phyloP scores from a whole-genome alignment of 2,888 invertebrate species.

The Sisyra terminalis region DNA sequence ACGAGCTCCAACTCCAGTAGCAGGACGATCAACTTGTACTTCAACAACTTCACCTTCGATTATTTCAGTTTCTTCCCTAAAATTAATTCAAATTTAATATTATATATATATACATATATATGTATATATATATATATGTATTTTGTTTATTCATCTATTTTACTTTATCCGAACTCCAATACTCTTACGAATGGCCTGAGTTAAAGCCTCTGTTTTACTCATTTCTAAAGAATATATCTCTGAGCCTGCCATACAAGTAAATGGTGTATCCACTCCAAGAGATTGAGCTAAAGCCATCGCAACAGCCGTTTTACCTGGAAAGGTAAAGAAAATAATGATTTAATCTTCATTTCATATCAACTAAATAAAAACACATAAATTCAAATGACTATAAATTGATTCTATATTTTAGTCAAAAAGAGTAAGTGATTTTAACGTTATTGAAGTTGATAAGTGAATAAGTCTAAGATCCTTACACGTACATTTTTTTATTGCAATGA shows the following conservation, averaged over 20 bases:
- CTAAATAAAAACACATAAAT: no score
- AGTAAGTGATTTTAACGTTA: no score
- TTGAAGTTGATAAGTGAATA: no score
- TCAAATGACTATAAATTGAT: no score
- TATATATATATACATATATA: neutral
- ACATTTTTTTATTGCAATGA: no score
- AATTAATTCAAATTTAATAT: constrained; percentile 3
- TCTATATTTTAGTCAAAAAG: no score
- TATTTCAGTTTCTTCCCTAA: constrained; percentile 92
- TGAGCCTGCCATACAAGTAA: constrained; percentile 96
- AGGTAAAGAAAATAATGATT: constrained; percentile 25
- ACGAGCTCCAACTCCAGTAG: constrained; percentile 73
- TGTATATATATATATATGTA: neutral
- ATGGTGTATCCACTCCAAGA: constrained; percentile 87
- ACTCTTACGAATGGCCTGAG: constrained; percentile 91
- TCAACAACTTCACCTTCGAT: constrained; percentile 99
- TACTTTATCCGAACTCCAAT: constrained; percentile 91
- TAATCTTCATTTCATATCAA: no score
- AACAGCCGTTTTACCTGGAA: constrained; percentile 85
- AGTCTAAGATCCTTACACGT: no score
- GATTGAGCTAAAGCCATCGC: constrained; percentile 95
- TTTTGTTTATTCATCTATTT: neutral
- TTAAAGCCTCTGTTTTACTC: constrained; percentile 97
- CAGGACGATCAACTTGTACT: constrained; percentile 89
- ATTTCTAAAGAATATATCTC: constrained; percentile 98